A percentile compares a stretch with the other conserved stretches of the same genome.
Evolutionary conservation across 1,140 invertebrate species (phyloP).

Genomic region (Spodoptera frugiperda): DNA sequence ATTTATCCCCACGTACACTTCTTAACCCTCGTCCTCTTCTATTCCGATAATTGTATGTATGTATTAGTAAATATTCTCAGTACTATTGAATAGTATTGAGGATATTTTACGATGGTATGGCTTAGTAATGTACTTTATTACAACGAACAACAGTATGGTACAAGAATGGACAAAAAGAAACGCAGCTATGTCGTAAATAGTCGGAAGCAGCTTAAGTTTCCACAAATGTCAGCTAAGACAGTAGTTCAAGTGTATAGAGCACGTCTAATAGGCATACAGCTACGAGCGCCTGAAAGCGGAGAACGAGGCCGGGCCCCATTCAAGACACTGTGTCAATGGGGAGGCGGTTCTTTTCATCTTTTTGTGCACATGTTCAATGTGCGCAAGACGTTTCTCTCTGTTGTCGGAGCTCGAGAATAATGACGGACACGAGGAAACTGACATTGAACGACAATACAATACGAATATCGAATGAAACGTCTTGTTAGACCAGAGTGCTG

Average conservation of each 20-base stretch:
- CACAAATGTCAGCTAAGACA: slow-evolving; percentile 51
- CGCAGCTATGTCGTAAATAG: slow-evolving; percentile 31
- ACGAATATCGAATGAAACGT: slow-evolving; percentile 36
- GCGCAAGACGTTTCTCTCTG: slow-evolving; percentile 50
- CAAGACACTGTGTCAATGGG: slow-evolving; percentile 74
- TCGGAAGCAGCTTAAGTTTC: slow-evolving; percentile 49
- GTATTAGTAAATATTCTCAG: slow-evolving; percentile 39
- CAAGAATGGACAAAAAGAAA: slow-evolving; percentile 28
- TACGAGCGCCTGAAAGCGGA: slow-evolving; percentile 62
- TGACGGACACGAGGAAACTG: slow-evolving; percentile 40
- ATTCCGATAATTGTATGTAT: slow-evolving; percentile 53
- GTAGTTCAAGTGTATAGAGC: slow-evolving; percentile 54
- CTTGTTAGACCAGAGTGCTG: neutral
- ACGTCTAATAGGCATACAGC: slow-evolving; percentile 56
- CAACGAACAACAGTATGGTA: slow-evolving; percentile 18
- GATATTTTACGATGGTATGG: slow-evolving; percentile 82
- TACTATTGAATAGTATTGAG: slow-evolving; percentile 54
- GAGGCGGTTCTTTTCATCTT: slow-evolving; percentile 72
- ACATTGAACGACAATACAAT: slow-evolving; percentile 38
- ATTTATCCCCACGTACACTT: slow-evolving; percentile 63
- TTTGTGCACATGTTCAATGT: slow-evolving; percentile 62
- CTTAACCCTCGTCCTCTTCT: slow-evolving; percentile 58
- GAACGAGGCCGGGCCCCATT: slow-evolving; percentile 77
- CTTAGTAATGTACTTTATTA: slow-evolving; percentile 54
- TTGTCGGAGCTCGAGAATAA: slow-evolving; percentile 46